Base-by-base conservation (phyloP, 64 coral and sea anemone species). In the Dendronephthya gigantea region DNA sequence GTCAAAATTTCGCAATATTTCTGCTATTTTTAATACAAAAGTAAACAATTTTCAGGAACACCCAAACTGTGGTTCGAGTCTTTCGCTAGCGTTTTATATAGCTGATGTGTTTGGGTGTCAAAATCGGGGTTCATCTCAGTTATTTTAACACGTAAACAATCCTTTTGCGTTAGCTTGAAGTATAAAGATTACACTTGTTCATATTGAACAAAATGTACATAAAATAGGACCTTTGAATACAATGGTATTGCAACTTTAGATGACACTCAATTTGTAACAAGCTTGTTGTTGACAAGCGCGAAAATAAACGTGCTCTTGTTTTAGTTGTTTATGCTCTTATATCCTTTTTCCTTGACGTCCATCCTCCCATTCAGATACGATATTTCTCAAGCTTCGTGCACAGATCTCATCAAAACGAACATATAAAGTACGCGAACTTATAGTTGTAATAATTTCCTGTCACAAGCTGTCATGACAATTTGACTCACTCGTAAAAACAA, bases 11-110 rank as follows among this genome's bases (percentile, higher is more conserved):
- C 36, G 72, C 72, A 79, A 36, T 79, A 33, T 9, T 8, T n/a
- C 12, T 35, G 41, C 4, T 39, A 33, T 79, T 79, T 79, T 29
- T 36, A 34, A 34, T 17, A 12, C 72, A 10, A 79, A 79, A 79
- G 72, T 34, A 79, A 79, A 79, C 72, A 79, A 79, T 28, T 79
- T 34, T 79, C 58, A 79, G 72, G 19, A 79, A 79, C 72, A 79
- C 72, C 72, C 72, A 79, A 79, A 39, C 17, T 79, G 36, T n/a
- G n/a, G n/a, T n/a, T n/a, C n/a, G n/a, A n/a, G n/a, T n/a, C n/a
- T n/a, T 34, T 34, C 29, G 29, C 8, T 79, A 79, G 2, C 13
- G 31, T 79, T 79, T 74, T 35, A 13, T 25, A 15, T 14, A 29
- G 17, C 30, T 29, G 28, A 79, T 0, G 22, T 4, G 36, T 33